These are phyloP conservation scores for Holocentrus rufus DNA, from an alignment of 2,797 vertebrate species.

Conservation along the genomic window DNA sequence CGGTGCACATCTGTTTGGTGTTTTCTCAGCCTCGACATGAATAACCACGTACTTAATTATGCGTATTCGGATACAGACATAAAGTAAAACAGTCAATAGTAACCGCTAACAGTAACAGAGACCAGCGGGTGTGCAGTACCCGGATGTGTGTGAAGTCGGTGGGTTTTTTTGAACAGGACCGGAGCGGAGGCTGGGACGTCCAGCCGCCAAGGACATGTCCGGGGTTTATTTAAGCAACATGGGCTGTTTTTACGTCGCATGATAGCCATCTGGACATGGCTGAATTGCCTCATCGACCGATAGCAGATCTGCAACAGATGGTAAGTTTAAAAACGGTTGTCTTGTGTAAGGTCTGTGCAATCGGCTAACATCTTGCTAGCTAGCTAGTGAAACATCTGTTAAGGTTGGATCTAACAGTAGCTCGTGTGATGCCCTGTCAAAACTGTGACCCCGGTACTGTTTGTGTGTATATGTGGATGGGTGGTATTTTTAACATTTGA, in stretches of 20 bases:
- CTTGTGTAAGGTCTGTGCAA: too few relatives aligned
- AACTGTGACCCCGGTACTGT: not conserved
- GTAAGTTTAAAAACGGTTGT: conserved; percentile 39
- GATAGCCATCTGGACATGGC: conserved; percentile 38
- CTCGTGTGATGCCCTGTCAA: conserved; percentile 13
- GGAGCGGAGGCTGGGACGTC: too few relatives aligned
- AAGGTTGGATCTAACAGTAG: conserved; percentile 8
- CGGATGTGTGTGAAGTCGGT: too few relatives aligned
- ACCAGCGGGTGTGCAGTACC: too few relatives aligned
- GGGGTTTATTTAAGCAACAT: conserved; percentile 15
- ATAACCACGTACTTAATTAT: too few relatives aligned
- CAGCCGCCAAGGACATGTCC: not conserved
- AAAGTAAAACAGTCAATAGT: too few relatives aligned
- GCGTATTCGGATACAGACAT: too few relatives aligned
- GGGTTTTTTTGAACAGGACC: too few relatives aligned
- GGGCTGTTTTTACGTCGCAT: not conserved
- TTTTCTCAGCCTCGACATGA: too few relatives aligned
- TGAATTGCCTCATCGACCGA: not conserved
- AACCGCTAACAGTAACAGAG: too few relatives aligned
- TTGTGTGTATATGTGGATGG: not conserved
- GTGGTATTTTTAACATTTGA: not conserved
- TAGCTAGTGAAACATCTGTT: not conserved
- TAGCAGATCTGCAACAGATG: conserved; percentile 41
- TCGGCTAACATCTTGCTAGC: too few relatives aligned
- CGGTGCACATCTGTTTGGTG: too few relatives aligned